These are phyloP conservation scores for Eupithecia centaureata DNA, from an alignment of 2,888 invertebrate genomes.

Conservation along the genomic window DNA sequence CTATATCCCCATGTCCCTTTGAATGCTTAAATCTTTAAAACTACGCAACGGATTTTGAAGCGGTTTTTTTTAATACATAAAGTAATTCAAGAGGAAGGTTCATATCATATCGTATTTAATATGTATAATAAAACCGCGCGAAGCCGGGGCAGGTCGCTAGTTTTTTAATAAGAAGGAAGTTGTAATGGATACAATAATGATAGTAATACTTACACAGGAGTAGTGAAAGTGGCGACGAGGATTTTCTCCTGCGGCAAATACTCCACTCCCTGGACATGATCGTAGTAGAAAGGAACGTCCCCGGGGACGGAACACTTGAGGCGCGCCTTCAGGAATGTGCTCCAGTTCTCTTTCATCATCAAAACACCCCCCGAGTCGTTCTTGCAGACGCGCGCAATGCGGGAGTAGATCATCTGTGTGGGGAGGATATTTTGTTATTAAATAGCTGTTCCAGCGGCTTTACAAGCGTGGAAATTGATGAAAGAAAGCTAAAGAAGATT, in stretches of 20 bases:
- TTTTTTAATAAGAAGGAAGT: too few species aligned
- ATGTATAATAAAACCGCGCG: too few species aligned
- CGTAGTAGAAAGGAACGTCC: constrained; percentile 93
- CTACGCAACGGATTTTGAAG: too few species aligned
- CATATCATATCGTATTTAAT: too few species aligned
- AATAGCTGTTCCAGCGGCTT: too few species aligned
- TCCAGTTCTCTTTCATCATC: constrained; percentile 93
- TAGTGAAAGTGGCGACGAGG: constrained; percentile 93
- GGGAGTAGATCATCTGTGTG: constrained; percentile 91
- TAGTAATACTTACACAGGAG: constrained; percentile 85
- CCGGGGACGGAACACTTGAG: constrained; percentile 93
- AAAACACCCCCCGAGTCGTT: constrained; percentile 92
- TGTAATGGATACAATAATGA: not conserved
- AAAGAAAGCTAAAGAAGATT: too few species aligned
- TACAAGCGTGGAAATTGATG: too few species aligned
- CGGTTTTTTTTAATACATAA: too few species aligned
- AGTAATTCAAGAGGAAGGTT: too few species aligned
- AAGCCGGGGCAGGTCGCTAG: too few species aligned
- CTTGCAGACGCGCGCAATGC: constrained; percentile 96
- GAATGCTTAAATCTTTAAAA: too few species aligned
- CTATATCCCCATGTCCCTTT: too few species aligned
- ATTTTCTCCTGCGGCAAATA: constrained; percentile 90
- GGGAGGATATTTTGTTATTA: not conserved
- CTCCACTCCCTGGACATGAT: constrained; percentile 93
- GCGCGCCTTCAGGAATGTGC: constrained; percentile 94